phyloP scores from a whole-genome alignment of 2,113 vertebrate species.

The Nycticebus coucang region DNA sequence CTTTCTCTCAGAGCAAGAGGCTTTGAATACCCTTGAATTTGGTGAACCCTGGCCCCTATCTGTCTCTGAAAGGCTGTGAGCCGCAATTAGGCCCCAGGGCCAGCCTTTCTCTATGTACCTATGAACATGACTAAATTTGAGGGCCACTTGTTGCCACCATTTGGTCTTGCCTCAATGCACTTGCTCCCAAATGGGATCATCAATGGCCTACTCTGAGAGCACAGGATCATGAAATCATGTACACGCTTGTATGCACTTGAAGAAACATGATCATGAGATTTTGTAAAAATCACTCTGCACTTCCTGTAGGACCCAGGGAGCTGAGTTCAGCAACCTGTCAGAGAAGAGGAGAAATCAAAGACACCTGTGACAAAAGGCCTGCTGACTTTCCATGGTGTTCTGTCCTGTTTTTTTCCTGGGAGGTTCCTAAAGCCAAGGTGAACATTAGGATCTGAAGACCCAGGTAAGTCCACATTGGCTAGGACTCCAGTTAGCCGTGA shows the following conservation, averaged over 20 bases:
- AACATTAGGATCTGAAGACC: constrained; percentile 55
- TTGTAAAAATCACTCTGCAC: constrained; percentile 62
- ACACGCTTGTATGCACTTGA: neutral
- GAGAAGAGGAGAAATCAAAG: constrained; percentile 56
- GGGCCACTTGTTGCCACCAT: neutral
- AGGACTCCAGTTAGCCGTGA: neutral
- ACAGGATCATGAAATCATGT: constrained; percentile 53
- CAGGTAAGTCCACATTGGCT: constrained; percentile 7
- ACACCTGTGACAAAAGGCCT: constrained; percentile 21
- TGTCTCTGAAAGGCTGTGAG: neutral
- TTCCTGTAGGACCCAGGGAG: constrained; percentile 63
- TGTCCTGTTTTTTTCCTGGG: constrained; percentile 53
- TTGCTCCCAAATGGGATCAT: constrained; percentile 49
- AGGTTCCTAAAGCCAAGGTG: neutral
- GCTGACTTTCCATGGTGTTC: constrained; percentile 19
- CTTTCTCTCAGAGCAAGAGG: neutral
- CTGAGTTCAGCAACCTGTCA: neutral
- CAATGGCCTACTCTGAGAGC: constrained; percentile 62
- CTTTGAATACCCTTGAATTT: neutral
- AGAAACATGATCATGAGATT: constrained; percentile 47
- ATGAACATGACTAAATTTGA: constrained; percentile 43
- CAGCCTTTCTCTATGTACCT: neutral
- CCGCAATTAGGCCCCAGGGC: neutral
- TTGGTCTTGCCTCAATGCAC: constrained; percentile 52
- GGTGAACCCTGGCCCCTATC: neutral